Base-by-base conservation (phyloP, 2,888 invertebrate species). In the Andrena flavipes region DNA sequence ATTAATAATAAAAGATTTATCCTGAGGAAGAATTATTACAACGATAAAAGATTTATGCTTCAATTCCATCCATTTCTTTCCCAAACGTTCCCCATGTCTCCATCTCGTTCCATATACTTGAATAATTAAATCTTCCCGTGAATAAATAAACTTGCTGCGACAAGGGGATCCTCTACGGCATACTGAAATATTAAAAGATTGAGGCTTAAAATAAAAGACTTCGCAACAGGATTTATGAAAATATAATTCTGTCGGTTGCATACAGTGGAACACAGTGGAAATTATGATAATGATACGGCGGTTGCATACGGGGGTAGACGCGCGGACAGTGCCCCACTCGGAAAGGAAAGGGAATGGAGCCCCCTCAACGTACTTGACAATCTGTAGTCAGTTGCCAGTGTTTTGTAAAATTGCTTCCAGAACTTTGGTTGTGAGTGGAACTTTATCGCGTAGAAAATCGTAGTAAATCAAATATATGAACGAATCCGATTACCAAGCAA, bases 251-350 rank as follows among this genome's bases (percentile, higher is more conserved):
- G 8, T 30, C 42, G 49, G 33, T 33, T 13, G 35, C 8, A 4
- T 26, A 42, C 5, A 42, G 5, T 20, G 60, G 8, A 29, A 59
- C 29, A 42, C 2, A 54, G 1, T 33, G 26, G 67, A 62, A 13
- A 63, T 82, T 82, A 83, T 13, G 49, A 42, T 77, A 83, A 83
- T 74, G 68, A 74, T 67, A 82, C 30, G 23, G 23, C 51, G 8
- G 51, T 30, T 33, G 74, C 82, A 82, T 75, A 63, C n/a, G 35
- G 29, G 20, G 74, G 42, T 60, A 29, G 73, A 49, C 23, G 13
- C 13, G 33, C 29, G n/a, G 29, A 42, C 35, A 56, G 29, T n/a
- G 54, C 51, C 5, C 20, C 29, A 56, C 29, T 35, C 7, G 4
- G 23, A 65, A 60, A 70, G 48, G 42, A 20, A 35, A n/a, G 5